Base-by-base conservation (phyloP, 2,797 vertebrate species). In the Zalophus californianus region DNA sequence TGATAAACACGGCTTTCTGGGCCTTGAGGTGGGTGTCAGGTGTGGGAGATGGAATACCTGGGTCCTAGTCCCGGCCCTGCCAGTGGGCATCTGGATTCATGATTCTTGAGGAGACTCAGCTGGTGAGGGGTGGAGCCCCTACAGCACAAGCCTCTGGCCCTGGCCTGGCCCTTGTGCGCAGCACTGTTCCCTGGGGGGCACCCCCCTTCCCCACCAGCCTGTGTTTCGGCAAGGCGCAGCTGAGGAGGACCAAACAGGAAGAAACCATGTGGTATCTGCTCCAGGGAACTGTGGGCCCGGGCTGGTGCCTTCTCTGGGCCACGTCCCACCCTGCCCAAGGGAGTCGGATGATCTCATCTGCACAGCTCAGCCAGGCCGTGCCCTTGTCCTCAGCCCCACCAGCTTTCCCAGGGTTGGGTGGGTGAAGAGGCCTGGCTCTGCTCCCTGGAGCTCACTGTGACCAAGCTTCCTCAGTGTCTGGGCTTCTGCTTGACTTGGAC, bases 231-330 rank as follows among this genome's bases (percentile, higher is more conserved):
- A 78, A 79, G n/a, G 38, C 64, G 12, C 0, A 20, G 80, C 23
- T 3, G 41, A 91, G 62, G 62, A 73, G 38, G 32, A 75, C 54
- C 75, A 92, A 92, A 94, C 44, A 93, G 87, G 95, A 96, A 94
- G 84, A 66, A 96, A 79, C 38, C 32, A 10, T 29, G 2, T 41
- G 77, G 54, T 66, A 68, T 54, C 56, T 41, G 60, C 18, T 89
- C 56, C 56, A 89, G 86, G 44, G n/a, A 48, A 50, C 72, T 54
- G 50, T n/a, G 73, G 82, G 4, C 44, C 56, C 79, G 73, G 75
- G 20, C 82, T 68, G 72, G 56, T 48, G 60, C 75, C 70, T 90
- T 58, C 35, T 54, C 73, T 54, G 58, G 48, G 35, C 70, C 3
- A 23, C 58, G 41, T 50, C 48, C 48, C 27, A 77, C 50, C 7